Evolutionary conservation across 2,113 vertebrate species (phyloP).

Genomic region (Theristicus caerulescens): DNA sequence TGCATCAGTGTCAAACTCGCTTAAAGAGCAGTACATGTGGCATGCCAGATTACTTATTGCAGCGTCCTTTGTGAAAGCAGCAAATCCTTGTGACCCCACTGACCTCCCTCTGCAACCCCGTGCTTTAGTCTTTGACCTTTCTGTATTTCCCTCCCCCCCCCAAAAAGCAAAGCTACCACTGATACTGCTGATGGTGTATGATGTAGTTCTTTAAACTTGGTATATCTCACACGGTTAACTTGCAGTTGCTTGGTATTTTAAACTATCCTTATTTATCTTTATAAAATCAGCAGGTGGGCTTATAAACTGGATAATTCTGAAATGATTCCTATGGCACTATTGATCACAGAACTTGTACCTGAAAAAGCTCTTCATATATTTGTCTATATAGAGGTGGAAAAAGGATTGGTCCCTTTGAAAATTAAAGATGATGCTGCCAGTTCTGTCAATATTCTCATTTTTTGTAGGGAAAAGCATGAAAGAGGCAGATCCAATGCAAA

Average conservation of each 20-base stretch:
- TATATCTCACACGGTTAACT: neutral
- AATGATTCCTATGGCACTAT: neutral
- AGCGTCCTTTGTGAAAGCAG: constrained; percentile 22
- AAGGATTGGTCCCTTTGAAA: neutral
- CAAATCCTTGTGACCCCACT: constrained; percentile 8
- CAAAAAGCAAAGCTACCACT: neutral
- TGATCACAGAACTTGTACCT: neutral
- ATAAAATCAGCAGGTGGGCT: neutral
- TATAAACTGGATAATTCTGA: neutral
- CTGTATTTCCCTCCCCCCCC: neutral
- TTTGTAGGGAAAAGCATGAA: neutral
- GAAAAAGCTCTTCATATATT: neutral
- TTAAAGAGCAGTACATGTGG: neutral
- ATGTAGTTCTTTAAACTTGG: neutral
- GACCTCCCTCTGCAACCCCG: neutral
- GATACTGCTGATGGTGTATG: neutral
- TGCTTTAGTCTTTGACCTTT: constrained; percentile 40
- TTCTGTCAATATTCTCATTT: neutral
- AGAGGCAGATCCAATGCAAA: neutral
- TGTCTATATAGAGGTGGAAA: neutral
- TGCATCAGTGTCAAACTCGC: constrained; percentile 1
- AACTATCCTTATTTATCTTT: neutral
- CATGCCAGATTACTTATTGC: constrained; percentile 24
- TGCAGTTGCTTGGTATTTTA: neutral
- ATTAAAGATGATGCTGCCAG: neutral